A percentile compares a stretch with the other conserved stretches of the same genome.
These are phyloP conservation scores for Myotis findleyi DNA, from an alignment of 2,797 vertebrate genomes.

Conservation along the genomic window DNA sequence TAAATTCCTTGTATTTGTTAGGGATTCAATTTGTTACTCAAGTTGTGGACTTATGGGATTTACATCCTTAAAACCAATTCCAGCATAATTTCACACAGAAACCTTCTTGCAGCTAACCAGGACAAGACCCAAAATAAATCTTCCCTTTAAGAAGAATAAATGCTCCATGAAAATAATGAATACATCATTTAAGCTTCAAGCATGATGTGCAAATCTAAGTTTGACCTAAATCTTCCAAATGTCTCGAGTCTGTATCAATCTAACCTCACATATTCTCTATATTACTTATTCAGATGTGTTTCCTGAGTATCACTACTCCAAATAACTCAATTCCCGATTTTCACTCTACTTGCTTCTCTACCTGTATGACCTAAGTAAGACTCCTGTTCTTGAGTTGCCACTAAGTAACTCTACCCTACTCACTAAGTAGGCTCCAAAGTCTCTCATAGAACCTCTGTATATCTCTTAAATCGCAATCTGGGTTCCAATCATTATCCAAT, in stretches of 20 bases:
- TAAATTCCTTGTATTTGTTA: slow-evolving; percentile 72
- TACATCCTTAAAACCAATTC: slow-evolving; percentile 76
- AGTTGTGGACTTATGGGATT: slow-evolving; percentile 67
- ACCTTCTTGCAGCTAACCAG: slow-evolving; percentile 58
- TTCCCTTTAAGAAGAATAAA: slow-evolving; percentile 68
- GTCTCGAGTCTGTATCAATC: background rate
- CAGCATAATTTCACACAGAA: slow-evolving; percentile 70
- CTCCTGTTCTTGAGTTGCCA: background rate
- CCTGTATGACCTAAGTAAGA: background rate
- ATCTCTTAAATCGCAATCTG: slow-evolving; percentile 32
- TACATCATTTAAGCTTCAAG: slow-evolving; percentile 54
- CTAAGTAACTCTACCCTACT: background rate
- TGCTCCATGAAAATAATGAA: slow-evolving; percentile 60
- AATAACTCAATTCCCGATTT: slow-evolving; percentile 49
- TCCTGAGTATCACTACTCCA: slow-evolving; percentile 21
- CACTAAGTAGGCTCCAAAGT: slow-evolving; percentile 6
- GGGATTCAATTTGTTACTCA: slow-evolving; percentile 66
- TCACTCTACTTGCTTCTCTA: slow-evolving; percentile 36
- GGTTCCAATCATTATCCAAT: slow-evolving; percentile 13
- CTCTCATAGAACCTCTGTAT: background rate
- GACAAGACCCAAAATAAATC: slow-evolving; percentile 66
- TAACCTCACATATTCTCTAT: background rate
- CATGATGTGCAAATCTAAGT: slow-evolving; percentile 37
- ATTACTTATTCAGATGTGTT: background rate
- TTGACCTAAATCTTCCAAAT: background rate